Base-by-base conservation (phyloP, 2,888 invertebrate genomes). In the Ommatoiulus sabulosus region DNA sequence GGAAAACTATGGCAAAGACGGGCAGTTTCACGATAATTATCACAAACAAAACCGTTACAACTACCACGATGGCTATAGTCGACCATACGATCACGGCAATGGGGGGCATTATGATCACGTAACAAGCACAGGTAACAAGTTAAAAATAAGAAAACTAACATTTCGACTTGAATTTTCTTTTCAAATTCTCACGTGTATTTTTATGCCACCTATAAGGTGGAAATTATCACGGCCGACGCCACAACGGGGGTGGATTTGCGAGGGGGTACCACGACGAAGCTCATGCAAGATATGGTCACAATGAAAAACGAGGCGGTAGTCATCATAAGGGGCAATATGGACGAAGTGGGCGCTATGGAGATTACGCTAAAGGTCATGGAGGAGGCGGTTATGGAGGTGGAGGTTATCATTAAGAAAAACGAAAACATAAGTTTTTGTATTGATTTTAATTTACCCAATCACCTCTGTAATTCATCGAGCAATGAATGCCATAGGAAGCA, bases 11-110 rank as follows among this genome's bases (percentile, higher is more conserved):
- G 88, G 84, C 10, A 85, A 88, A 84, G 84, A 88, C 17, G 85
- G 85, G 8, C 46, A 88, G 8, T 88, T 88, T 48, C 88, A 85
- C 52, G 88, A 88, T 52, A 88, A 88, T 43, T 88, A 84, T 48
- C 88, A 88, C 48, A 84, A 88, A 10, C 44, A 88, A 57, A 88
- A 88, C 35, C 46, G 57, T n/a, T 24, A 35, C 46, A 84, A 57
- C 24, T 48, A 85, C 57, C 88, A 84, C 24, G 10, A 88, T 85
- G 88, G 88, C 20, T 88, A 88, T 17, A 52, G 52, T 12, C 85
- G 84, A 85, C 88, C 88, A 46, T 48, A 46, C 46, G 35, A 84
- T 8, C 48, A 85, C 15, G 84, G 85, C 43, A 48, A 88, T 24
- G 88, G 88, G 3, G 52, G 85, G 20, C 44, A 46, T 48, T 88